Evolutionary conservation across 2,113 vertebrate species (phyloP).

Genomic region (Cyanoderma ruficeps): DNA sequence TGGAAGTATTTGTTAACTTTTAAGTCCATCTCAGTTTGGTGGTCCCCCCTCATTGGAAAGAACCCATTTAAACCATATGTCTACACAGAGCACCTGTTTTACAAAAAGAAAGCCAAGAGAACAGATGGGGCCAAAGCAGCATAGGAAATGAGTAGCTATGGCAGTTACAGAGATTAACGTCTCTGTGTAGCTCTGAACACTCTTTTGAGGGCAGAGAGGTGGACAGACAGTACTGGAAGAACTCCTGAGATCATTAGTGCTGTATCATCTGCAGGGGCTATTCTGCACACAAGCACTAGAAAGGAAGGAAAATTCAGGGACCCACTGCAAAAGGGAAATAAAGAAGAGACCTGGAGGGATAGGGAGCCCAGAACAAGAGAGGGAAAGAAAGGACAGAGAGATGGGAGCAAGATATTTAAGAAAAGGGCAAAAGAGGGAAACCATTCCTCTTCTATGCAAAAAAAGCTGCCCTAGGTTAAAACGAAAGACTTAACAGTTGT

Average conservation of each 20-base stretch:
- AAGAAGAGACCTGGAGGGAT: neutral
- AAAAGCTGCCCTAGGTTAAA: neutral
- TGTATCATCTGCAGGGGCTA: neutral
- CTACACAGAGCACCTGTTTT: neutral
- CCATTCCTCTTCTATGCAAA: neutral
- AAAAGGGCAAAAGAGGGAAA: neutral
- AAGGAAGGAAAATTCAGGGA: neutral
- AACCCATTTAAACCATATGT: neutral
- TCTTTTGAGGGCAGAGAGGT: neutral
- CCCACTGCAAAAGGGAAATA: neutral
- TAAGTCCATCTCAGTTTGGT: neutral
- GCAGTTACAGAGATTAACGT: neutral
- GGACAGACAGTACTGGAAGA: neutral
- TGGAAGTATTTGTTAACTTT: neutral
- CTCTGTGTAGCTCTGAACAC: neutral
- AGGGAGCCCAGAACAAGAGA: neutral
- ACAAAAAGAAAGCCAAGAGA: neutral
- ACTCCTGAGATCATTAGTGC: accelerated
- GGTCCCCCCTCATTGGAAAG: neutral
- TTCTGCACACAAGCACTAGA: neutral
- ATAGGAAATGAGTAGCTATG: accelerated
- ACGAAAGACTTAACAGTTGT: neutral
- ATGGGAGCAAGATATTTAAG: neutral
- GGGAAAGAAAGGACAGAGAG: neutral
- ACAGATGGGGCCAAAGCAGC: neutral